Conservation (phyloP, 2,797 vertebrate species). For the Odontamblyopus rebecca region DNA sequence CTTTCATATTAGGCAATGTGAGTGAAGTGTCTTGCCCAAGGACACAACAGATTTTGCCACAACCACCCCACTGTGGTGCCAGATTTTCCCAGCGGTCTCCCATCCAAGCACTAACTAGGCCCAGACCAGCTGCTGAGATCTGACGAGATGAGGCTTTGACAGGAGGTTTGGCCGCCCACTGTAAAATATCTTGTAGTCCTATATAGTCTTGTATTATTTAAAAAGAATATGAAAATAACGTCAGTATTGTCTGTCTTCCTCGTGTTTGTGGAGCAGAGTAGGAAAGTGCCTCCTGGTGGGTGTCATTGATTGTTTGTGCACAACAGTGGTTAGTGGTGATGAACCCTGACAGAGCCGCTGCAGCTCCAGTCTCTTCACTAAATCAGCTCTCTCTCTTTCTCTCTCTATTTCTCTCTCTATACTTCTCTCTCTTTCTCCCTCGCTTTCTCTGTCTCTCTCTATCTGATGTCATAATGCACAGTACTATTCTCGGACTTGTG, state of each 20-base stretch:
- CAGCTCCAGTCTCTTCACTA: neutral
- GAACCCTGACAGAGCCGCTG: neutral
- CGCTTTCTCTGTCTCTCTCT: neutral
- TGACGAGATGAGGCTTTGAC: too few relatives aligned
- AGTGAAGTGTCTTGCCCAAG: too few relatives aligned
- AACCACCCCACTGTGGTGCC: too few relatives aligned
- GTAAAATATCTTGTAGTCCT: too few relatives aligned
- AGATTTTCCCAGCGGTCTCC: too few relatives aligned
- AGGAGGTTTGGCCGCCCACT: too few relatives aligned
- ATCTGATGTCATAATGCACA: neutral
- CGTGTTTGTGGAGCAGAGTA: neutral
- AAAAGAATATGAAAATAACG: neutral
- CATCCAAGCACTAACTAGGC: too few relatives aligned
- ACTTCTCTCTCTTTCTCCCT: neutral
- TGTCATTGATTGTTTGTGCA: conserved; percentile 7
- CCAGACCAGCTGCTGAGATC: too few relatives aligned
- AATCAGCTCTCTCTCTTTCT: neutral
- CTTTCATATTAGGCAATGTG: too few relatives aligned
- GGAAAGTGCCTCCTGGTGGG: conserved; percentile 14
- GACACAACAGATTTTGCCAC: too few relatives aligned
- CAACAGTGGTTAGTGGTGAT: conserved; percentile 11
- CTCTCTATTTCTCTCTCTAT: neutral
- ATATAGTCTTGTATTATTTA: neutral
- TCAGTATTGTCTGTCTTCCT: conserved; percentile 10
- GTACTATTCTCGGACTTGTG: neutral